phyloP scores from a whole-genome alignment of 2,888 invertebrate genomes.

The Caprella mutica region DNA sequence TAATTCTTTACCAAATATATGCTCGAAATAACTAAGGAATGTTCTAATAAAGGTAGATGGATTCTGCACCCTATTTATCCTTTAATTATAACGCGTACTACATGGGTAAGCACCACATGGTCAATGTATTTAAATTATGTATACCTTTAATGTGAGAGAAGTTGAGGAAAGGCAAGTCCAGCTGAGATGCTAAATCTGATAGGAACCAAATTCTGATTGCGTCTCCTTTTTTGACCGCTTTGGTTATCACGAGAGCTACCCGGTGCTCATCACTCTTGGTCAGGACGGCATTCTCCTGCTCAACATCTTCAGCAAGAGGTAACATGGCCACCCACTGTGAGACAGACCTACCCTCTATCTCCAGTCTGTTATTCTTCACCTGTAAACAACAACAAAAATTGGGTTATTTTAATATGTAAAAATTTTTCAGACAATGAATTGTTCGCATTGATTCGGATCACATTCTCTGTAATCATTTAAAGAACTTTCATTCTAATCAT shows the following conservation, averaged over 20 bases:
- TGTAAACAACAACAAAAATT: too few relatives aligned
- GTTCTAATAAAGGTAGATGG: too few relatives aligned
- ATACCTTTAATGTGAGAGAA: slow-evolving; percentile 72
- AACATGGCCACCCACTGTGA: slow-evolving; percentile 36
- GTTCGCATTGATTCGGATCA: too few relatives aligned
- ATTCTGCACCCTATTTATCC: too few relatives aligned
- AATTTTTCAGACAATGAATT: too few relatives aligned
- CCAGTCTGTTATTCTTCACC: neutral
- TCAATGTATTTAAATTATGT: slow-evolving; percentile 35
- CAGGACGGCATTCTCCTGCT: slow-evolving; percentile 30
- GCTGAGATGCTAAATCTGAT: slow-evolving; percentile 56
- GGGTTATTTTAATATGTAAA: too few relatives aligned
- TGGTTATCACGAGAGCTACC: slow-evolving; percentile 38
- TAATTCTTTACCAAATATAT: too few relatives aligned
- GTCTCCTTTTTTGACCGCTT: slow-evolving; percentile 50
- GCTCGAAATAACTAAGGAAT: too few relatives aligned
- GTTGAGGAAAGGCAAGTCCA: slow-evolving; percentile 66
- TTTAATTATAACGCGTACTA: neutral
- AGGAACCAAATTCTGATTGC: slow-evolving; percentile 73
- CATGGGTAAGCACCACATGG: neutral
- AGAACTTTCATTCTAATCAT: too few relatives aligned
- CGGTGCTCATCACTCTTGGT: slow-evolving; percentile 10
- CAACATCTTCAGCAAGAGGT: slow-evolving; percentile 34
- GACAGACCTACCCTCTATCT: neutral
- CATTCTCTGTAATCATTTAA: too few relatives aligned